A percentile compares a stretch with the other conserved stretches of the same genome.
These are phyloP conservation scores for Picus viridis DNA, from an alignment of 2,797 vertebrate species.

Conservation along the genomic window DNA sequence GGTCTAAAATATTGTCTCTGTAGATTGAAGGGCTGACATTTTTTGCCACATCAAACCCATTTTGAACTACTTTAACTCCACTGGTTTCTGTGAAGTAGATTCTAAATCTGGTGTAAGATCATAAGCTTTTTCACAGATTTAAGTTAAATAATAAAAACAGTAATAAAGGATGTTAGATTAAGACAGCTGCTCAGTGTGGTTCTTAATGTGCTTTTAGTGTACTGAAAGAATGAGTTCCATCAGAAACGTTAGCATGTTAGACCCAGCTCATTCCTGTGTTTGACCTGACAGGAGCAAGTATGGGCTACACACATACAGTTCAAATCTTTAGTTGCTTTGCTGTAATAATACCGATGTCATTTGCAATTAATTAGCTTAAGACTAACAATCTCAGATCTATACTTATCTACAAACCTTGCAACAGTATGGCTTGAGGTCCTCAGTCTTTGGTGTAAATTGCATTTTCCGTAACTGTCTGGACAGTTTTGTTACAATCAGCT, in stretches of 20 bases:
- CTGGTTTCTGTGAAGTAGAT: neutral
- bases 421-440: neutral
- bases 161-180: neutral
- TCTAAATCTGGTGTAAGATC: neutral
- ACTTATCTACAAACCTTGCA: neutral
- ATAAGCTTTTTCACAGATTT: neutral
- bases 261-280: neutral
- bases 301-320: neutral
- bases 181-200: neutral
- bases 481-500: neutral
- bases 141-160: conserved; percentile 28
- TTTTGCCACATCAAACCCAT: neutral
- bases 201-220: neutral
- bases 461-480: neutral
- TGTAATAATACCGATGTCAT: neutral
- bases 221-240: neutral
- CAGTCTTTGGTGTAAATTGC: neutral
- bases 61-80: neutral
- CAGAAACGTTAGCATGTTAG: neutral
- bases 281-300: neutral
- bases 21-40: conserved; percentile 9
- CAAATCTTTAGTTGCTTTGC: neutral
- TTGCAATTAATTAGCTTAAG: neutral
- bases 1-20: neutral
- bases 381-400: neutral